phyloP scores from a whole-genome alignment of 2,797 vertebrate genomes.

The Epinephelus malabaricus region DNA sequence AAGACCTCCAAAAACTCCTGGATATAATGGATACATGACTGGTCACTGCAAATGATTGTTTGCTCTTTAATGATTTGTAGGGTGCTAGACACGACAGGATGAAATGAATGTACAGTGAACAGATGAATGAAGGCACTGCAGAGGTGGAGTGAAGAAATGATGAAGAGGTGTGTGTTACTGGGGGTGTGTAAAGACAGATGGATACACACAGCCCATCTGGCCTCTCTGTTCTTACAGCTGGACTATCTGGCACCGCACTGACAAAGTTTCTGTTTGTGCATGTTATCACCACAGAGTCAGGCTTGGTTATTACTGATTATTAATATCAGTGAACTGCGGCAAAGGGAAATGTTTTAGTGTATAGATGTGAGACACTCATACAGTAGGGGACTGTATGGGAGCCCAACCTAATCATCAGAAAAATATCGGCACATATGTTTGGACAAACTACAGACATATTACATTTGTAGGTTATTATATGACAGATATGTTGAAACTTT shows the following conservation, averaged over 20 bases:
- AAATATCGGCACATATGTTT: no score
- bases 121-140: conserved; percentile 38
- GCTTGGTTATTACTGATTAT: conserved; percentile 25
- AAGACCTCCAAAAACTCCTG: neutral
- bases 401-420: no score
- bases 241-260: conserved; percentile 14
- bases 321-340: conserved; percentile 3
- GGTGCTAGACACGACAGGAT: neutral
- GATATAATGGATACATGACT: neutral
- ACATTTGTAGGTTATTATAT: no score
- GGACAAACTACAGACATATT: no score
- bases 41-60: neutral
- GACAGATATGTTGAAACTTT: no score
- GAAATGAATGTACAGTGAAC: conserved; percentile 18
- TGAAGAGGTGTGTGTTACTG: conserved; percentile 46
- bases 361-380: conserved; percentile 20
- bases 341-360: neutral
- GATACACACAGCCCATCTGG: conserved; percentile 62
- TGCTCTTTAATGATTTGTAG: neutral
- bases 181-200: conserved; percentile 61
- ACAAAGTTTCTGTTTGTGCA: conserved; percentile 1
- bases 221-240: conserved; percentile 48
- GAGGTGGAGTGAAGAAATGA: conserved; percentile 41
- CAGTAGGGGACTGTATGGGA: neutral
- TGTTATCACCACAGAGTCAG: conserved; percentile 23